A percentile compares a stretch with the other conserved stretches of the same genome.
phyloP scores from a whole-genome alignment of 1,140 invertebrate genomes.

The Octopus sinensis region DNA sequence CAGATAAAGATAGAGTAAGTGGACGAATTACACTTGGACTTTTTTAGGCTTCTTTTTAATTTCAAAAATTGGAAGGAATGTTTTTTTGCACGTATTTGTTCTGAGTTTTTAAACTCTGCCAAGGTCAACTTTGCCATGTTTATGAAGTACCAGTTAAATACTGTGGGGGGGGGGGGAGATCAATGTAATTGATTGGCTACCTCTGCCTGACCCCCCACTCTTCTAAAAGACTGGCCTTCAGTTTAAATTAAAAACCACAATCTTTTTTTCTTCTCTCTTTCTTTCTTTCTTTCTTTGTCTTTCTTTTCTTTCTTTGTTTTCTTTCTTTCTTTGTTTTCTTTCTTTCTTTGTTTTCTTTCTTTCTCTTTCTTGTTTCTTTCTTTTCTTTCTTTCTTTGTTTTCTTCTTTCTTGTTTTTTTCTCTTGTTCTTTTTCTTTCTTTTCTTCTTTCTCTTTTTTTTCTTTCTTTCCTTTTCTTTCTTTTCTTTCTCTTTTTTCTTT shows the following conservation, averaged over 20 bases:
- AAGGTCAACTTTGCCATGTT: too few species aligned
- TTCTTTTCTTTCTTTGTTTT: not conserved
- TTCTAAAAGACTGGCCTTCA: too few species aligned
- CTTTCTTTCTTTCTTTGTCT: not conserved
- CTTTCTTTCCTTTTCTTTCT: not conserved
- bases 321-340: not conserved
- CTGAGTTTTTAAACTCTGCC: too few species aligned
- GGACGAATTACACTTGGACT: not conserved
- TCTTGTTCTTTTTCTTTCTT: not conserved
- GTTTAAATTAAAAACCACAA: not conserved
- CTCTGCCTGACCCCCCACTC: too few species aligned
- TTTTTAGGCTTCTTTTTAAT: not conserved
- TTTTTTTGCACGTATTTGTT: too few species aligned
- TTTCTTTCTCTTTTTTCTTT: not conserved
- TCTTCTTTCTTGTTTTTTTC: too few species aligned
- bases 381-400: not conserved
- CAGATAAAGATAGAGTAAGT: conserved; percentile 57
- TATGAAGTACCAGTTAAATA: too few species aligned
- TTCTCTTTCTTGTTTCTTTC: not conserved
- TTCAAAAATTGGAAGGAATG: not conserved
- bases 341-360: not conserved
- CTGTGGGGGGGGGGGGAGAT: too few species aligned
- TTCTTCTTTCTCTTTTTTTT: not conserved
- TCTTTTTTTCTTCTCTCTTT: not conserved
- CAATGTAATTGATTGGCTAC: too few species aligned